Evolutionary conservation across 2,113 vertebrate genomes (phyloP), one percentile per base, ranked within the genome.

Genomic region (Gadus chalcogrammus): DNA sequence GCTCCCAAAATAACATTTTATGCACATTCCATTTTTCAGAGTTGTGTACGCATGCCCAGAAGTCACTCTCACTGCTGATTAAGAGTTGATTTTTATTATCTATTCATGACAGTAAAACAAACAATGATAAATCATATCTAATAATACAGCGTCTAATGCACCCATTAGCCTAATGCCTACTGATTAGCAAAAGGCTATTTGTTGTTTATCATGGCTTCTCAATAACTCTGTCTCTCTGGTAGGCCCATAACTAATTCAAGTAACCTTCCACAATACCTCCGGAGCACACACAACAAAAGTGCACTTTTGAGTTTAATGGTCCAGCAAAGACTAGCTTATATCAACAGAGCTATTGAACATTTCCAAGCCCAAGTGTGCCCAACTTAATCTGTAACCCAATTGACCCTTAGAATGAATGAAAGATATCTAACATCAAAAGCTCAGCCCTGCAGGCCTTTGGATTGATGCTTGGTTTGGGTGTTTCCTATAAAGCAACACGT

Each of bases 361-460:
- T 28, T 28, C 61, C 55, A 31, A 68, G 15, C 18, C 48, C 4
- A 27, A 20, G 6, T 53, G 55, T 63, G 16, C 7, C 20, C 12
- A 18, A 52, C 53, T 64, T 52, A 68, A 71, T 56, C n/a, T 74
- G 72, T 3, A 59, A 68, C 22, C 53, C 15, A 20, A 7, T 65
- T 48, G 2, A 48, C 12, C 42, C 5, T 38, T 35, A 35, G 6
- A 35, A 35, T 17, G 12, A 55, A 67, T 53, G 15, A n/a, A 68
- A 58, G 63, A 61, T 8, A 15, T 59, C 3, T 17, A 35, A 63
- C 8, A 62, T 13, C 11, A 17, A 28, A n/a, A 9, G 18, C 18
- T 15, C 3, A 12, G 0, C 0, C 3, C 9, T 15, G 15, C n/a
- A 24, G 38, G 53, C 6, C n/a, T 42, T 27, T 11, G 6, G 8